Conservation (phyloP, 2,797 vertebrate genomes). For the Paedocypris micromegethes region DNA sequence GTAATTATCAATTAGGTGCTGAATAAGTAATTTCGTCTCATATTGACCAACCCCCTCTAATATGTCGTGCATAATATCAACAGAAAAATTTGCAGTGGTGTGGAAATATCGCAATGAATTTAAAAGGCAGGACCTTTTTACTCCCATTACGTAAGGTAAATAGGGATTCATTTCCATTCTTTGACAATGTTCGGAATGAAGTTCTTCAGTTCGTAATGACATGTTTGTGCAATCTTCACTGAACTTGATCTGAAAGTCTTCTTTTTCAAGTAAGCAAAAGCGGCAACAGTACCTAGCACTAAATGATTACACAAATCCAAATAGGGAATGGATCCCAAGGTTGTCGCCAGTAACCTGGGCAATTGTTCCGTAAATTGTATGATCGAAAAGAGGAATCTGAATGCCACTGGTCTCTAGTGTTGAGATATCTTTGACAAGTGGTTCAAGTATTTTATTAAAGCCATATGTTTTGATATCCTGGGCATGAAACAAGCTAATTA, state of each 20-base stretch:
- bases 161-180: slow-evolving; percentile 10
- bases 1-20: slow-evolving; percentile 31
- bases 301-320: slow-evolving; percentile 46
- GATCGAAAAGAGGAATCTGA: slow-evolving; percentile 24
- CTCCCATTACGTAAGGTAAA: slow-evolving; percentile 27
- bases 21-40: slow-evolving; percentile 35
- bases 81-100: slow-evolving; percentile 25
- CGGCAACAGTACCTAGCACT: slow-evolving; percentile 42
- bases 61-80: slow-evolving; percentile 44
- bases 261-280: slow-evolving; percentile 36
- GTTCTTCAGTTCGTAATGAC: slow-evolving; percentile 12
- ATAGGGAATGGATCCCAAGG: slow-evolving; percentile 40
- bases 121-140: slow-evolving; percentile 20
- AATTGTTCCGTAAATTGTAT: slow-evolving; percentile 29
- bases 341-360: slow-evolving; percentile 44
- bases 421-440: slow-evolving; percentile 20
- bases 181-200: slow-evolving; percentile 22
- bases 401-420: slow-evolving; percentile 22
- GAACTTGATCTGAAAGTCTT: slow-evolving; percentile 37
- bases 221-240: slow-evolving; percentile 34
- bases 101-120: slow-evolving; percentile 26
- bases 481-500: slow-evolving; percentile 18
- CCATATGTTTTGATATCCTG: slow-evolving; percentile 30
- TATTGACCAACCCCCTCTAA: slow-evolving; percentile 37
- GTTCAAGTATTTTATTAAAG: slow-evolving; percentile 17